phyloP scores from a whole-genome alignment of 64 coral and sea anemone species.

The Actinia equina region DNA sequence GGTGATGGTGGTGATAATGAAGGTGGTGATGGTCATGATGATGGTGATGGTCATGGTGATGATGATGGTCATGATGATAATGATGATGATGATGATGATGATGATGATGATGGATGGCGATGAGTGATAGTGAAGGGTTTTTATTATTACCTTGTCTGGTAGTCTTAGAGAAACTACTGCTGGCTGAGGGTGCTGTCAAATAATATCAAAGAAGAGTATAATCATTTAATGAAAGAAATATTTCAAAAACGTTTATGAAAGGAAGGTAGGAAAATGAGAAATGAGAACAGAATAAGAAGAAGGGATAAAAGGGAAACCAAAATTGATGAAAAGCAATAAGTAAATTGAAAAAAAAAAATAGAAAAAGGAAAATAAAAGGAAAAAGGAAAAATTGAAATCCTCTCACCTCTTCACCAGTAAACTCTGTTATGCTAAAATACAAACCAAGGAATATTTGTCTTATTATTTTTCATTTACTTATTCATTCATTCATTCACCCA shows the following conservation, averaged over 20 bases:
- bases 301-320: neutral
- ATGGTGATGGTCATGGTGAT: neutral
- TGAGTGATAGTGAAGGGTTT: neutral
- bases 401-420: slow-evolving; percentile 81
- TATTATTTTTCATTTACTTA: neutral
- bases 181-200: slow-evolving; percentile 49
- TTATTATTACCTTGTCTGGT: slow-evolving; percentile 58
- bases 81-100: too few species aligned
- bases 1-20: too few species aligned
- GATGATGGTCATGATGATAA: too few species aligned
- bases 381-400: neutral
- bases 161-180: slow-evolving; percentile 64
- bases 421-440: slow-evolving; percentile 79
- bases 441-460: neutral
- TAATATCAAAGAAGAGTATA: neutral
- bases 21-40: too few species aligned
- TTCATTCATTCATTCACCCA: neutral
- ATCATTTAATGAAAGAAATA: neutral
- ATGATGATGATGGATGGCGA: too few species aligned
- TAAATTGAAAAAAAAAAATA: neutral
- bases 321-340: neutral
- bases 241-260: neutral
- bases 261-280: too few species aligned
- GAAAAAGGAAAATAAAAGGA: neutral
- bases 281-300: too few species aligned